Conservation (phyloP, 92 coral and sea anemone species). For the Phenganax marumi region DNA sequence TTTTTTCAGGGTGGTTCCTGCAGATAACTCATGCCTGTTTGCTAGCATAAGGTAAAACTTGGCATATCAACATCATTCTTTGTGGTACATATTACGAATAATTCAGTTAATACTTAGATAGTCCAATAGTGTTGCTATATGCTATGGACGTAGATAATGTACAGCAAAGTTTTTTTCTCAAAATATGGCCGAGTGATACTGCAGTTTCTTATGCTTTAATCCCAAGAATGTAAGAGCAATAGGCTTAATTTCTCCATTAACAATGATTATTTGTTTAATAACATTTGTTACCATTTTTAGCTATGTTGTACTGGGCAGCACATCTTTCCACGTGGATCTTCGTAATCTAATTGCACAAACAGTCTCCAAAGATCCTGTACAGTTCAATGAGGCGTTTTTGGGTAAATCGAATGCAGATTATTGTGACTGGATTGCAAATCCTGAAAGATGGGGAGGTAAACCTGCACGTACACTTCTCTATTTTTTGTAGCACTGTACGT, state of each 20-base stretch:
- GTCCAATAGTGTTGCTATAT: background rate
- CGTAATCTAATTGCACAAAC: constrained; percentile 75
- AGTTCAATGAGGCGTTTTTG: constrained; percentile 75
- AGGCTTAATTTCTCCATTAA: too few species aligned
- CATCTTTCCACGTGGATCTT: constrained; percentile 68
- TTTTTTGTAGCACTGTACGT: background rate
- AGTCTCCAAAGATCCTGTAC: constrained; percentile 78
- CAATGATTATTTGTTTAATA: too few species aligned
- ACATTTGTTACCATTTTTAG: constrained; percentile 34
- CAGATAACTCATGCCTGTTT: constrained; percentile 96
- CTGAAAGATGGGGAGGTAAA: constrained; percentile 92
- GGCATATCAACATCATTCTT: background rate
- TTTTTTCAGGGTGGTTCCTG: constrained; percentile 74
- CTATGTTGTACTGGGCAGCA: constrained; percentile 89
- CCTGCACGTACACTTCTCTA: background rate
- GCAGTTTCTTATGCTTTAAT: background rate
- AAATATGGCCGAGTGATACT: background rate
- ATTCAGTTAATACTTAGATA: background rate
- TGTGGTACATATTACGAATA: background rate
- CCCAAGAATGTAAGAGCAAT: too few species aligned
- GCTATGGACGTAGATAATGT: background rate
- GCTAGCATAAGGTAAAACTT: constrained; percentile 82
- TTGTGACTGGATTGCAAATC: constrained; percentile 82
- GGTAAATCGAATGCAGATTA: constrained; percentile 76
- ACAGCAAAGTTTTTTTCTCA: too few species aligned